Evolutionary conservation across 2,797 vertebrate genomes (phyloP).

Genomic region (Lutjanus argentimaculatus): DNA sequence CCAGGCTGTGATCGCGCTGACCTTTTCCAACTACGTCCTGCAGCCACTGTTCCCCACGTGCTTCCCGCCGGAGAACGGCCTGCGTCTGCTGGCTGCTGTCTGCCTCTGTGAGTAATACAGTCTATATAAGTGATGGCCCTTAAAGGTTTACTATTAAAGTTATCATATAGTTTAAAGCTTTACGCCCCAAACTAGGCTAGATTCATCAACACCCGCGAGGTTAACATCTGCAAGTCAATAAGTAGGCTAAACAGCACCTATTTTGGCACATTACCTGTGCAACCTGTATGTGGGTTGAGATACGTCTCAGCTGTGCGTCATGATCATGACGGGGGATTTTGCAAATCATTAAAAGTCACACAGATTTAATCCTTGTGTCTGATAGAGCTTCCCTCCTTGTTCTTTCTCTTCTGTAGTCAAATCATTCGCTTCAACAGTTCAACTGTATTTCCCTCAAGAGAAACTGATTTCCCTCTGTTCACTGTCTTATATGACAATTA

Average conservation of each 20-base stretch:
- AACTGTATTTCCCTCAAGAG: neutral
- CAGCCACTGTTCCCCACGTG: conserved; percentile 94
- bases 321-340: neutral
- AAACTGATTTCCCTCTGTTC: conserved; percentile 2
- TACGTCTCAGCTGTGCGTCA: neutral
- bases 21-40: conserved; percentile 94
- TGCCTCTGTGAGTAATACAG: conserved; percentile 89
- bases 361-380: neutral
- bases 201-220: too few relatives aligned
- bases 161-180: accelerated
- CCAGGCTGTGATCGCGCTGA: conserved; percentile 95
- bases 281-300: neutral
- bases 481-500: neutral
- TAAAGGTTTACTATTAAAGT: neutral
- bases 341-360: neutral
- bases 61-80: conserved; percentile 90
- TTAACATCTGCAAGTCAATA: neutral
- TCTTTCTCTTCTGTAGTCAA: neutral
- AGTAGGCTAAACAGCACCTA: neutral
- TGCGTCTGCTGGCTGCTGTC: conserved; percentile 91
- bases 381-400: neutral
- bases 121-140: too few relatives aligned
- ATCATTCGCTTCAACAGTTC: neutral
- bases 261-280: neutral
- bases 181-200: neutral